Conservation (phyloP, 2,113 vertebrate genomes). For the Taxidea taxus region DNA sequence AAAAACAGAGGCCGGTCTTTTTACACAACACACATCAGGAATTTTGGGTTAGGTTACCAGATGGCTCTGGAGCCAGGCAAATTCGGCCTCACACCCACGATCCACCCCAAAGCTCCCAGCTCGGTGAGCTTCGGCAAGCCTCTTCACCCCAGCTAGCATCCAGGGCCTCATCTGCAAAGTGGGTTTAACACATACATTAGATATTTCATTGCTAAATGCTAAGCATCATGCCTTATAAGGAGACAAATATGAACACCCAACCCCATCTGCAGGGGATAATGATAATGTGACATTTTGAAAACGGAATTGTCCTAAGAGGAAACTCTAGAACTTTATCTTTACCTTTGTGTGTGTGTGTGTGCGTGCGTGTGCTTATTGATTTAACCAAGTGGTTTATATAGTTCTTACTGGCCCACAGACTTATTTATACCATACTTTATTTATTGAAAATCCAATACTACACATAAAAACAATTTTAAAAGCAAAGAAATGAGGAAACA, state of each 20-base stretch:
- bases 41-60: not conserved
- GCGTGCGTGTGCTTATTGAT: not conserved
- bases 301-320: not conserved
- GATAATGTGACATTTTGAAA: not conserved
- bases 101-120: no score
- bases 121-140: not conserved
- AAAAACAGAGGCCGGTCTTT: not conserved
- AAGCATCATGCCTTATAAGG: not conserved
- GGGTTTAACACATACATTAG: not conserved
- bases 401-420: not conserved
- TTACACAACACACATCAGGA: not conserved
- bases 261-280: not conserved
- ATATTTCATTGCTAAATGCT: not conserved
- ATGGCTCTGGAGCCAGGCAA: not conserved
- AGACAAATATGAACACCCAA: not conserved
- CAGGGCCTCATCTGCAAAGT: not conserved
- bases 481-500: constrained; percentile 58
- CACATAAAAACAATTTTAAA: constrained; percentile 56
- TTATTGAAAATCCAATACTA: constrained; percentile 61
- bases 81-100: not conserved
- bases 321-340: not conserved
- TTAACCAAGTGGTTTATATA: not conserved
- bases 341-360: not conserved
- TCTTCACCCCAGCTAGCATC: not conserved
- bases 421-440: constrained; percentile 43